Evolutionary conservation across 2,797 vertebrate genomes (phyloP).

Genomic region (Ispidina picta): DNA sequence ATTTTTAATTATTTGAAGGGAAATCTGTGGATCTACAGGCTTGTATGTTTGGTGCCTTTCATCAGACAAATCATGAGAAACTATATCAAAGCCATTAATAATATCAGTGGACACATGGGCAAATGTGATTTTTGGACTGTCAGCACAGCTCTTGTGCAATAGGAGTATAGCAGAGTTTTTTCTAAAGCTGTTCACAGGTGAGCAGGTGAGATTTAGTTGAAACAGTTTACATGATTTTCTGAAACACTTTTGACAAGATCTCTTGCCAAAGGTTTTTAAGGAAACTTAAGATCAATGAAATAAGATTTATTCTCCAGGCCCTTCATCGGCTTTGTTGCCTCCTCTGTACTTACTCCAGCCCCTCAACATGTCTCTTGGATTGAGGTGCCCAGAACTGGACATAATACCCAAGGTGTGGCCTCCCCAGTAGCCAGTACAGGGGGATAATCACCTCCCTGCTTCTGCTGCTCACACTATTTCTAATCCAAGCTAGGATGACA

Average conservation of each 20-base stretch:
- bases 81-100: neutral
- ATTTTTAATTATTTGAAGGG: neutral
- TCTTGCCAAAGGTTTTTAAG: neutral
- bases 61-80: neutral
- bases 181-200: neutral
- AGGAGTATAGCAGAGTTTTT: neutral
- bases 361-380: too few relatives aligned
- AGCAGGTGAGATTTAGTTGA: neutral
- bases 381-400: too few relatives aligned
- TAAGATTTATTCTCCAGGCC: neutral
- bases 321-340: too few relatives aligned
- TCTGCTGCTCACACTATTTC: too few relatives aligned
- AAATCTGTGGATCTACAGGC: neutral
- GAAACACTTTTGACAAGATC: neutral
- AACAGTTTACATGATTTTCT: neutral
- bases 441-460: too few relatives aligned
- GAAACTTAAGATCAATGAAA: neutral
- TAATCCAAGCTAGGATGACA: too few relatives aligned
- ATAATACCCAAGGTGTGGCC: too few relatives aligned
- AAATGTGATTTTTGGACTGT: neutral
- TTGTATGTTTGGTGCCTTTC: neutral
- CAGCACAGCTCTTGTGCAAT: neutral
- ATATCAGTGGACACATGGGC: neutral
- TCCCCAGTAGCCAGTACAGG: too few relatives aligned
- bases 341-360: too few relatives aligned